Conservation (phyloP, 92 coral and sea anemone species). For the Zoanthus solanderi region DNA sequence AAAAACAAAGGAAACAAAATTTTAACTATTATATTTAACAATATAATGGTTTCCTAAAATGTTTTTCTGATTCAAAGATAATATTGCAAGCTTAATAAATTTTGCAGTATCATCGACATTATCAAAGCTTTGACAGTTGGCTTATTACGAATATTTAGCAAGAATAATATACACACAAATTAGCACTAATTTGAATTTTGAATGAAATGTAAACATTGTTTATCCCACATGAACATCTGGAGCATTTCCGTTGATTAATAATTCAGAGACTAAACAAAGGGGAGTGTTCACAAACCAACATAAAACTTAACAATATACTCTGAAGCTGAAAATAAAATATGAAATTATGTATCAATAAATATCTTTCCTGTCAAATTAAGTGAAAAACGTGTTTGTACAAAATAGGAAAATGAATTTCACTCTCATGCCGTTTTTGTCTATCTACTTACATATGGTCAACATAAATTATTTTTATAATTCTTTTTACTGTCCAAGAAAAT, state of each 20-base stretch:
- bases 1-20: too few relatives aligned
- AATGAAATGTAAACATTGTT: neutral
- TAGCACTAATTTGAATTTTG: neutral
- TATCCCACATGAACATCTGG: neutral
- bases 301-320: neutral
- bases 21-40: too few relatives aligned
- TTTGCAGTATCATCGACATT: too few relatives aligned
- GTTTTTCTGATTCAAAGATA: neutral
- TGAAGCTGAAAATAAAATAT: neutral
- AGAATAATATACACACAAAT: neutral
- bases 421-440: too few relatives aligned
- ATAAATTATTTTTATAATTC: neutral
- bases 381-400: neutral
- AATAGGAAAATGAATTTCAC: too few relatives aligned
- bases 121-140: too few relatives aligned
- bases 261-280: neutral
- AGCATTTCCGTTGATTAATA: conserved; percentile 23
- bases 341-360: neutral
- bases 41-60: neutral
- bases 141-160: too few relatives aligned
- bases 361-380: neutral
- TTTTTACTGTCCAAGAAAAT: neutral
- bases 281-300: conserved; percentile 7
- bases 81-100: neutral
- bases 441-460: neutral